Base-by-base conservation (phyloP, 2,888 invertebrate genomes). In the Harpalus rufipes region DNA sequence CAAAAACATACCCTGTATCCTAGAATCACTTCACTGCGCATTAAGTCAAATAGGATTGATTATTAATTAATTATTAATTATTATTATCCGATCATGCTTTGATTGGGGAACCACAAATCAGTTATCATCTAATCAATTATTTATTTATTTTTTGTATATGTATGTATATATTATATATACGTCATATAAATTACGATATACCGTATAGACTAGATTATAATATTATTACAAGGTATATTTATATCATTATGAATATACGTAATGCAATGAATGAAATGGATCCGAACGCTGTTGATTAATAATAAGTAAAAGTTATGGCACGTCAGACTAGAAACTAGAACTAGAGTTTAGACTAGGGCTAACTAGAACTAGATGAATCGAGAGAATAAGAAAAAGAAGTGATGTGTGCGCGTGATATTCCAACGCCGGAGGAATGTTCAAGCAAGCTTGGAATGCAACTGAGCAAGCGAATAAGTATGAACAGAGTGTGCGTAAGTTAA, bases 1-100 rank as follows among this genome's bases (percentile, higher is more conserved):
- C 95, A 96, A 96, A 93, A 96, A 95, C 96, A 95, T 96, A 96
- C 96, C 96, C 96, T 96, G 96, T 96, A 96, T 96, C 96, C 96
- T 96, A 96, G 93, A 94, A 94, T 95, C 95, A 95, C 95, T 93
- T 92, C 93, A 92, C 93, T 93, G 93, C 93, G 93, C 93, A 89
- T 89, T 84, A 78, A 84, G 78, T 84, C 78, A 85, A 72, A 58
- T 85, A 85, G 85, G 85, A 85, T 85, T 85, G 80, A 80, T 85
- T 85, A 85, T 80, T 85, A 16, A 84, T 88, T 85, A 86, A 81
- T 83, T 87, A 88, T 86, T 88, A 87, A 88, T 88, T 89, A 90
- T 90, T 89, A 89, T 89, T 89, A 89, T 89, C 89, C 89, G 89
- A 89, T 90, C 89, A 88, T 89, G 89, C 88, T 88, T 81, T 89